Conservation (phyloP, 2,113 vertebrate species). For the Aphelocoma coerulescens region DNA sequence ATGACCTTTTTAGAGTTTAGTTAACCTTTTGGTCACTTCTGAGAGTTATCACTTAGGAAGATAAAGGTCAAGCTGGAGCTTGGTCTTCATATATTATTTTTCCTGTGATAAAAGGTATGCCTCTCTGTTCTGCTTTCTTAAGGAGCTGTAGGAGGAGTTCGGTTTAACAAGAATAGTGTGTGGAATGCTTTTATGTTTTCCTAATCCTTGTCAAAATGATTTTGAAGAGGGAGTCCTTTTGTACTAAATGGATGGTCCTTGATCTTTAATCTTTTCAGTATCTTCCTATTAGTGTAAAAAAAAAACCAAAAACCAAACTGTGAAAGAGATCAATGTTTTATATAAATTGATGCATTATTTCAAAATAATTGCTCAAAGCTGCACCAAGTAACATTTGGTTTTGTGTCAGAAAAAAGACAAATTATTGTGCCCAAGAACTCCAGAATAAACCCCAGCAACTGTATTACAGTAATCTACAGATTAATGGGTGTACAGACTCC, state of each 20-base stretch:
- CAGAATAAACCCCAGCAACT: background rate
- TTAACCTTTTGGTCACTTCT: constrained; percentile 71
- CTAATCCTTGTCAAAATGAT: background rate
- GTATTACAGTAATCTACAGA: background rate
- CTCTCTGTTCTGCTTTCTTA: background rate
- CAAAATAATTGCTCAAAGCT: background rate
- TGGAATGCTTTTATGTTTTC: background rate
- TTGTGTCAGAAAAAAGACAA: background rate
- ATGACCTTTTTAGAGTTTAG: constrained; percentile 70
- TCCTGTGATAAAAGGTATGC: background rate
- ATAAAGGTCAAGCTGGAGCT: constrained; percentile 61
- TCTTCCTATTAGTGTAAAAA: background rate
- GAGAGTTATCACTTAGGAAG: constrained; percentile 67
- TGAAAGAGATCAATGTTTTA: background rate
- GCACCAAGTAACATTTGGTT: background rate
- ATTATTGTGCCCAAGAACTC: background rate
- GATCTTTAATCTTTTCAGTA: background rate
- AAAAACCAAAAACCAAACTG: background rate
- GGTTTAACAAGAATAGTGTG: background rate
- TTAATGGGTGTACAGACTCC: background rate
- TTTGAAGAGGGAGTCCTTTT: background rate
- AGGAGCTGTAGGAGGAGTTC: background rate
- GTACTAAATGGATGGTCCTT: background rate
- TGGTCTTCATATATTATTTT: constrained; percentile 10
- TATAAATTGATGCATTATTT: background rate